phyloP scores from a whole-genome alignment of 2,888 invertebrate genomes.

The Phania funesta region DNA sequence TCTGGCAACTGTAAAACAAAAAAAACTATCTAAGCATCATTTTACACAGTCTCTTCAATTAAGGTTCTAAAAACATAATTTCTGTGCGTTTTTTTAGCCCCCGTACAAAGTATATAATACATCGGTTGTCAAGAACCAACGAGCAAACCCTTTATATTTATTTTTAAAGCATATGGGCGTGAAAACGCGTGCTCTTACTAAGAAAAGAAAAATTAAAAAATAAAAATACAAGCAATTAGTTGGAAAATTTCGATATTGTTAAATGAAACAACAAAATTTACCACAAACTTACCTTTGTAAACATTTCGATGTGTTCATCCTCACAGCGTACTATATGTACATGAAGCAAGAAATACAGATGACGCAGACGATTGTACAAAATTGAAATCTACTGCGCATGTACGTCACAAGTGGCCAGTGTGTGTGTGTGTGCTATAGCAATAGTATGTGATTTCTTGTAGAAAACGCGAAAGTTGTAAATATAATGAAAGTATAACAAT shows the following conservation, averaged over 20 bases:
- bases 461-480: too few species aligned
- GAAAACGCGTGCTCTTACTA: slow-evolving; percentile 50
- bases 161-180: slow-evolving; percentile 52
- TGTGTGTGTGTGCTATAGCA: too few species aligned
- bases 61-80: slow-evolving; percentile 35
- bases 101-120: neutral
- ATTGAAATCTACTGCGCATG: too few species aligned
- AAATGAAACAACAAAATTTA: neutral
- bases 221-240: slow-evolving; percentile 42
- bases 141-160: slow-evolving; percentile 28
- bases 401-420: too few species aligned
- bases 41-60: slow-evolving; percentile 41
- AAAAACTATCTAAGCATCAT: slow-evolving; percentile 25
- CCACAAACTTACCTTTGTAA: slow-evolving; percentile 36
- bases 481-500: too few species aligned
- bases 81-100: neutral
- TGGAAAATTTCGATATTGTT: slow-evolving; percentile 24
- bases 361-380: too few species aligned
- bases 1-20: slow-evolving; percentile 16
- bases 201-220: slow-evolving; percentile 1
- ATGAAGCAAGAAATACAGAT: too few species aligned
- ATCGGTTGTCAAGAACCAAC: slow-evolving; percentile 16
- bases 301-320: neutral
- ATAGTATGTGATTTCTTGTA: too few species aligned
- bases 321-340: too few species aligned